phyloP scores from a whole-genome alignment of 1,140 invertebrate species.

The Onthophagus taurus region DNA sequence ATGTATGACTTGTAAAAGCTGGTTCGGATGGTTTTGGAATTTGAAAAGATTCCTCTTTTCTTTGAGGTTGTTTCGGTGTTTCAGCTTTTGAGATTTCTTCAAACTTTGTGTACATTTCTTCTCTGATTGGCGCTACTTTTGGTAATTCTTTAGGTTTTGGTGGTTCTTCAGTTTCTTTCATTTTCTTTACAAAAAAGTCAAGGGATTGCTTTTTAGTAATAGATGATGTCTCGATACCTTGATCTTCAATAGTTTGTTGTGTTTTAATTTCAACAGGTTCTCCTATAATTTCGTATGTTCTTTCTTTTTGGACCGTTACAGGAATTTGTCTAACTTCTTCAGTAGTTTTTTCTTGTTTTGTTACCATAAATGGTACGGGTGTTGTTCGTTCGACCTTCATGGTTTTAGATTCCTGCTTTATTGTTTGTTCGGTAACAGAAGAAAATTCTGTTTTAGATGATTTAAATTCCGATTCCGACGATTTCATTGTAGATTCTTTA shows the following conservation, averaged over 20 bases:
- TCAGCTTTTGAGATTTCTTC: conserved; percentile 20
- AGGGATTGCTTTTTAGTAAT: conserved; percentile 38
- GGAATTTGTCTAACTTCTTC: background rate
- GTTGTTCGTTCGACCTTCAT: conserved; percentile 26
- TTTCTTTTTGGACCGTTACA: background rate
- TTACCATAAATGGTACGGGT: conserved; percentile 10
- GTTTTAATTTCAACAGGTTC: conserved; percentile 18
- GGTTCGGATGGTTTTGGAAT: conserved; percentile 8
- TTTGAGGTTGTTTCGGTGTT: conserved; percentile 3
- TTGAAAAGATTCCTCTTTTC: background rate
- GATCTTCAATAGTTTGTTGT: conserved; percentile 16
- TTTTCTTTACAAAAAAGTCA: conserved; percentile 37
- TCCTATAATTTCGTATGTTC: conserved; percentile 21
- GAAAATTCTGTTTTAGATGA: conserved; percentile 29
- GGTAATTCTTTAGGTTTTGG: conserved; percentile 26
- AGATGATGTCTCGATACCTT: conserved; percentile 35
- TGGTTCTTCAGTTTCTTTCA: conserved; percentile 31
- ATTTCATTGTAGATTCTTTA: conserved; percentile 8
- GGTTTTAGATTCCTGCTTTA: conserved; percentile 27
- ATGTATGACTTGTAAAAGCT: background rate
- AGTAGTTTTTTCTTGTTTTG: conserved; percentile 1
- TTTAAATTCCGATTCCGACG: conserved; percentile 22
- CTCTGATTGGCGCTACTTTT: conserved; percentile 25
- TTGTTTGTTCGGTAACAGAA: conserved; percentile 24
- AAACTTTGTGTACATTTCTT: conserved; percentile 35